These are phyloP conservation scores for Hymenochirus boettgeri DNA, from an alignment of 2,113 vertebrate genomes.

Conservation along the genomic window DNA sequence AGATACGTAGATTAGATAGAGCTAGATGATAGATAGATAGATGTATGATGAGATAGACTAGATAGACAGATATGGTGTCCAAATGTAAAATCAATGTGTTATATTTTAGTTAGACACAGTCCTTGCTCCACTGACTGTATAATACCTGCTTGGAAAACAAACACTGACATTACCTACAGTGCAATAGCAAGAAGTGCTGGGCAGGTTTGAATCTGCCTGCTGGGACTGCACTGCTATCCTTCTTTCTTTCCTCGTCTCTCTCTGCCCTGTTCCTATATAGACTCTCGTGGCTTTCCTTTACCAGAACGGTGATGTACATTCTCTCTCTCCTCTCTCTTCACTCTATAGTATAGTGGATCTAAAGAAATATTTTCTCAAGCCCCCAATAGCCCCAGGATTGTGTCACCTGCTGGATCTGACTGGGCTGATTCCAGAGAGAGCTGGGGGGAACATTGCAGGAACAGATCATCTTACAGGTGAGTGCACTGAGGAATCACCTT, in stretches of 20 bases:
- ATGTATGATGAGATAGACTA: too few relatives aligned
- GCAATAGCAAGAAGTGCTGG: not conserved
- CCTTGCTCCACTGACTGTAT: not conserved
- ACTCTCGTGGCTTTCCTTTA: too few relatives aligned
- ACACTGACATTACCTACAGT: not conserved
- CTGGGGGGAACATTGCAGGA: not conserved
- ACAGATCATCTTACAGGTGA: not conserved
- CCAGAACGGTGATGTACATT: too few relatives aligned
- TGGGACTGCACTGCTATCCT: not conserved
- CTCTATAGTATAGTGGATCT: too few relatives aligned
- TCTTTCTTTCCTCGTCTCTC: not conserved
- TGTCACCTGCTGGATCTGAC: constrained; percentile 43
- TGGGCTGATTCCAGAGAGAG: not conserved
- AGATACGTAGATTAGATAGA: too few relatives aligned
- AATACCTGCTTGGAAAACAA: not conserved
- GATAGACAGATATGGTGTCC: too few relatives aligned
- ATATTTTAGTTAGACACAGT: too few relatives aligned
- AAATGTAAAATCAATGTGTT: too few relatives aligned
- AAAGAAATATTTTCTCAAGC: constrained; percentile 59
- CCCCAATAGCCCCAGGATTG: constrained; percentile 50
- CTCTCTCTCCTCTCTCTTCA: too few relatives aligned
- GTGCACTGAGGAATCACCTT: not conserved
- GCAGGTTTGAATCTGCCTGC: constrained; percentile 41
- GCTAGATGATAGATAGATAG: too few relatives aligned
- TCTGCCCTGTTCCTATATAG: not conserved